phyloP scores from a whole-genome alignment of 2,113 vertebrate genomes.

The Lepus americanus region DNA sequence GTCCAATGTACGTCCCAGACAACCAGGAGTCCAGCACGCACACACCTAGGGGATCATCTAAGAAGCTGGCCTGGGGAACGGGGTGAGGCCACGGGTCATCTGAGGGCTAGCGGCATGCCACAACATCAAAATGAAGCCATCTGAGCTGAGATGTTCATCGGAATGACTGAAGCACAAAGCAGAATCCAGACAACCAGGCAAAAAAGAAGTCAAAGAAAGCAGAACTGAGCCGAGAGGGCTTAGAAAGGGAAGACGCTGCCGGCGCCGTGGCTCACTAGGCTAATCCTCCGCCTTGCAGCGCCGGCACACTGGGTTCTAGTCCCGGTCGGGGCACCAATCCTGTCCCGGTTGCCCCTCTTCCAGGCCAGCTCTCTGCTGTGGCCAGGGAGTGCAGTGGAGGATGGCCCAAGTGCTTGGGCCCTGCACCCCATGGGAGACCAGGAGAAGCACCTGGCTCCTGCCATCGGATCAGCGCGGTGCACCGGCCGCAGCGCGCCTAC shows the following conservation, averaged over 20 bases:
- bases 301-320: no score
- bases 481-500: no score
- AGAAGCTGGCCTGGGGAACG: neutral
- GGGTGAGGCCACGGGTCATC: neutral
- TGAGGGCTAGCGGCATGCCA: neutral
- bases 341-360: no score
- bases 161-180: neutral
- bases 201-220: neutral
- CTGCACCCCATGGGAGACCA: no score
- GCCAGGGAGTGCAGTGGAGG: no score
- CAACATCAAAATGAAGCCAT: slow-evolving; percentile 29
- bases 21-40: neutral
- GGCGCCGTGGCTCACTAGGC: no score
- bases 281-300: no score
- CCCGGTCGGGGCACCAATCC: no score
- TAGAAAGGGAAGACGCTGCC: neutral
- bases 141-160: neutral
- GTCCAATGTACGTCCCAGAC: neutral
- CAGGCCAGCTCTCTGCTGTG: no score
- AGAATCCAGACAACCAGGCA: neutral
- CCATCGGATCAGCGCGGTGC: no score
- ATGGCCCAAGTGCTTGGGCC: no score
- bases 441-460: no score
- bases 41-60: neutral
- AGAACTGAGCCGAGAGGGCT: neutral